Conservation (phyloP, 2,888 invertebrate species). For the Helobdella robusta region DNA sequence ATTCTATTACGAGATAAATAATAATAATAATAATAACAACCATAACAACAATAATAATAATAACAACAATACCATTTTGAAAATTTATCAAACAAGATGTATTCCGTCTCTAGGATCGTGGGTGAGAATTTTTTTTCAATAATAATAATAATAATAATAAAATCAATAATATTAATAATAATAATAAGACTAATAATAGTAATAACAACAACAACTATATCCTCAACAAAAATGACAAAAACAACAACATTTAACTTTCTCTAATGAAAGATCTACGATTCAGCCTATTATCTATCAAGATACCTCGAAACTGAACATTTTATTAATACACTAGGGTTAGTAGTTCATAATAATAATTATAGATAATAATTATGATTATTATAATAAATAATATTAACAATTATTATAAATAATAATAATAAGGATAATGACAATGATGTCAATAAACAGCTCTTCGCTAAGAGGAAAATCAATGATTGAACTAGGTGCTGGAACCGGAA, state of each 20-base stretch:
- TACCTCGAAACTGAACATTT: constrained; percentile 57
- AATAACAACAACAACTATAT: not conserved
- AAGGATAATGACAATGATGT: not conserved
- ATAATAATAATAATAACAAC: too few species aligned
- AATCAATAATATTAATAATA: not conserved
- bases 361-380: not conserved
- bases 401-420: not conserved
- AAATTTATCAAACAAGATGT: constrained; percentile 26
- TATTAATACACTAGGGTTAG: not conserved
- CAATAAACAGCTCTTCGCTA: not conserved
- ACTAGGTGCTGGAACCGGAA: constrained; percentile 65
- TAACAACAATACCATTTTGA: too few species aligned
- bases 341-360: not conserved
- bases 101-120: constrained; percentile 27
- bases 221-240: not conserved
- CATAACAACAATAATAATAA: too few species aligned
- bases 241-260: not conserved
- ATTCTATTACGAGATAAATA: too few species aligned
- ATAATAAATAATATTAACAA: not conserved
- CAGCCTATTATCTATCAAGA: constrained; percentile 28
- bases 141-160: too few species aligned
- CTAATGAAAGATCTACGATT: constrained; percentile 29
- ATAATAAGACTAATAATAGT: too few species aligned
- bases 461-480: constrained; percentile 51
- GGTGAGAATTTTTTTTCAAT: too few species aligned